These are phyloP conservation scores for Oreocharis arfaki DNA, from an alignment of 2,113 vertebrate genomes.

Conservation along the genomic window DNA sequence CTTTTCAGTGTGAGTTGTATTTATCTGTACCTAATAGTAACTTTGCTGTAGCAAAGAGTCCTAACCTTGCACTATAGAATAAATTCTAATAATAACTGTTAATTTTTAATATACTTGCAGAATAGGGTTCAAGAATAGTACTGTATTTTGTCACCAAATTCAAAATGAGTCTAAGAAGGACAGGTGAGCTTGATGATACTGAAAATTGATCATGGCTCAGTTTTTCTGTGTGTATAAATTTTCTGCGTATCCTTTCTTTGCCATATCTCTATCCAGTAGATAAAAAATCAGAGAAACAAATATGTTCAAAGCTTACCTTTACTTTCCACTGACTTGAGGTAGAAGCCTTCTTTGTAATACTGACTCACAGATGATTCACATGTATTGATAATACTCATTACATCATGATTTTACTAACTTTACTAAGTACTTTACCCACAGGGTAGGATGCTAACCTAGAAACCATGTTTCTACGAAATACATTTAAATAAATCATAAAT, in stretches of 20 bases:
- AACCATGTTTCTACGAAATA: constrained; percentile 44
- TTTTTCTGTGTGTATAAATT: neutral
- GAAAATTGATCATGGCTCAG: neutral
- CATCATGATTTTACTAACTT: neutral
- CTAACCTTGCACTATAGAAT: neutral
- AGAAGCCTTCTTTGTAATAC: neutral
- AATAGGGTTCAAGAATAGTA: neutral
- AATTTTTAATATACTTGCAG: neutral
- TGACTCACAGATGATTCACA: neutral
- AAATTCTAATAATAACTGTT: neutral
- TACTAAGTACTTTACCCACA: neutral
- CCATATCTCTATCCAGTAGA: neutral
- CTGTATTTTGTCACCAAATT: neutral
- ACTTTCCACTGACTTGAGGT: neutral
- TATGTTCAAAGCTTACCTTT: neutral
- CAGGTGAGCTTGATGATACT: accelerated
- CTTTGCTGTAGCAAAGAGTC: neutral
- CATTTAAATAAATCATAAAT: constrained; percentile 73
- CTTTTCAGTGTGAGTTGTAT: neutral
- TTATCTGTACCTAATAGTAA: neutral
- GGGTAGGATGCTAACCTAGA: constrained; percentile 52
- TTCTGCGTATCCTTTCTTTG: neutral
- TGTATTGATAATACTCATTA: neutral
- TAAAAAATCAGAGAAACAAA: neutral
- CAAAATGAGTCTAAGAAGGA: neutral